These are phyloP conservation scores for Mareca strepera DNA, from an alignment of 2,797 vertebrate species.

Conservation along the genomic window DNA sequence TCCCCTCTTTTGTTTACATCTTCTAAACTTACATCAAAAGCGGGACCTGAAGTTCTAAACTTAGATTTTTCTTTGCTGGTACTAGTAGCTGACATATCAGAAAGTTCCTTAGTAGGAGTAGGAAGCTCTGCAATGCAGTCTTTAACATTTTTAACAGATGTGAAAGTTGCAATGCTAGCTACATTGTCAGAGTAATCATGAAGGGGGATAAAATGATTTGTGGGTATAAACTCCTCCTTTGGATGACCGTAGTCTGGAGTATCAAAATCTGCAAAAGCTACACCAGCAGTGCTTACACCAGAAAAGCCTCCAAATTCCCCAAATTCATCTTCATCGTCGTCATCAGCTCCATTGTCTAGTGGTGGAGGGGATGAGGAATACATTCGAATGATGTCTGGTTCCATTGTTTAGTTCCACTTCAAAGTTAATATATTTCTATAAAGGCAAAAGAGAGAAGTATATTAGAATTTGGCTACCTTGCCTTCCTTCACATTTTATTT, in stretches of 20 bases:
- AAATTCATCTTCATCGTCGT: slow-evolving; percentile 90
- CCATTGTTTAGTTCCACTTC: slow-evolving; percentile 82
- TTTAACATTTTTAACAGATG: slow-evolving; percentile 77
- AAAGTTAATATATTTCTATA: slow-evolving; percentile 79
- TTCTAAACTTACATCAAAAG: slow-evolving; percentile 53
- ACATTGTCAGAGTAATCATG: slow-evolving; percentile 78
- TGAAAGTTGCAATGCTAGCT: slow-evolving; percentile 80
- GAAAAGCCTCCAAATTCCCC: slow-evolving; percentile 89
- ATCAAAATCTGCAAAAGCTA: slow-evolving; percentile 82
- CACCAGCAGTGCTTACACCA: slow-evolving; percentile 76
- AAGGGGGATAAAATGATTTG: slow-evolving; percentile 81
- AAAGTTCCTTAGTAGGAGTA: slow-evolving; percentile 74
- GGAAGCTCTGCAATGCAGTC: slow-evolving; percentile 71
- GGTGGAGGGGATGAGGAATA: slow-evolving; percentile 90
- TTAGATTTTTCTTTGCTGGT: slow-evolving; percentile 77
- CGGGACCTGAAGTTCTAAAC: slow-evolving; percentile 72
- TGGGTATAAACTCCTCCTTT: slow-evolving; percentile 82
- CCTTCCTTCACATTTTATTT: not conserved
- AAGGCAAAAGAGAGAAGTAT: not conserved
- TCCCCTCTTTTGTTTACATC: slow-evolving; percentile 69
- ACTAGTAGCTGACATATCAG: slow-evolving; percentile 75
- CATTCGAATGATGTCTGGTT: slow-evolving; percentile 88
- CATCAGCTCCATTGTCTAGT: slow-evolving; percentile 88
- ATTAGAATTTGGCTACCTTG: not conserved
- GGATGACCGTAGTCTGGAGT: slow-evolving; percentile 72